Percentiles rank a stretch among this genome's conserved stretches.
Evolutionary conservation across 2,888 invertebrate genomes (phyloP).

Genomic region (Eristalinus sepulchralis): DNA sequence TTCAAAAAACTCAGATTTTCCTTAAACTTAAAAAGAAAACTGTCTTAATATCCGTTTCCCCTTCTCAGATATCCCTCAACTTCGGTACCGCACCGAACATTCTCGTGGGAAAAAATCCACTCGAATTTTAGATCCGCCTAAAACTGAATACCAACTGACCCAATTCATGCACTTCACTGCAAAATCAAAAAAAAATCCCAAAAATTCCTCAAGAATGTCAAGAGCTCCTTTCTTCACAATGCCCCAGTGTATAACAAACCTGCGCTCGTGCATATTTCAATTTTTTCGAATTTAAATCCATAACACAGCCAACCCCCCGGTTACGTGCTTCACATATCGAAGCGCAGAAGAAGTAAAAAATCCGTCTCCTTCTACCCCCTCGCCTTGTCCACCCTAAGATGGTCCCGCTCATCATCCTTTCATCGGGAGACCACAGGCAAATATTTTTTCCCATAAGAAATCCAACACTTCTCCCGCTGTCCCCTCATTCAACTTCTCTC

Average conservation of each 20-base stretch:
- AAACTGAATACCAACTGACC: not conserved
- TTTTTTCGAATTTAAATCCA: slow-evolving; percentile 31
- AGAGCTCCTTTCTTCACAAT: not conserved
- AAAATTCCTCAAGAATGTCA: not conserved
- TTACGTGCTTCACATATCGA: slow-evolving; percentile 59
- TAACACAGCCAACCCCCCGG: not conserved
- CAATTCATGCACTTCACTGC: not conserved
- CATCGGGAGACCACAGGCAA: slow-evolving; percentile 15
- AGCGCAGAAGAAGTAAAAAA: slow-evolving; percentile 6
- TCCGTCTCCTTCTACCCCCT: too few relatives aligned
- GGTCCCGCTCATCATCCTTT: not conserved
- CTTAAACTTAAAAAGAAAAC: too few relatives aligned
- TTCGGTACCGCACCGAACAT: not conserved
- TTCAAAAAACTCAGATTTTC: too few relatives aligned
- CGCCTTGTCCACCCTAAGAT: not conserved
- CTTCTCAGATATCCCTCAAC: not conserved
- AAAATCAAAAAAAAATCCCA: not conserved
- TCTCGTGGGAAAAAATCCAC: not conserved
- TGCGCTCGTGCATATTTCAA: slow-evolving; percentile 12
- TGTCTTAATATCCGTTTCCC: not conserved
- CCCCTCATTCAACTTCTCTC: not conserved
- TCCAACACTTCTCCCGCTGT: slow-evolving; percentile 40
- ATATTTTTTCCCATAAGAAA: slow-evolving; percentile 68
- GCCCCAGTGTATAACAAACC: not conserved
- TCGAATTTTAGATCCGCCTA: not conserved